A percentile compares a stretch with the other conserved stretches of the same genome.
These are phyloP conservation scores for Oryctes rhinoceros DNA, from an alignment of 1,140 invertebrate genomes.

Conservation along the genomic window DNA sequence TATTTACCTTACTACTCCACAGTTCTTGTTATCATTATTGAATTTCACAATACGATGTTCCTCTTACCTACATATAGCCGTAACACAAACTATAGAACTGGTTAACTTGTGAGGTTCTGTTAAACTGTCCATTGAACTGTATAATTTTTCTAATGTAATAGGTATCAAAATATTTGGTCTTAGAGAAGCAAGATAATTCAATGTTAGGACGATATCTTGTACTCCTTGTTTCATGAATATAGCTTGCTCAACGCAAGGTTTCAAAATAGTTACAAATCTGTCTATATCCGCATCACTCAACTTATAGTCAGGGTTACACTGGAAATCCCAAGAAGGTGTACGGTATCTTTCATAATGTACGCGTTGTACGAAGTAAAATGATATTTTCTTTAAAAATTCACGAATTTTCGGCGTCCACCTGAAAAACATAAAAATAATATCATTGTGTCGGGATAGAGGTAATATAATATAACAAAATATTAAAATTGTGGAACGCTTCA, in stretches of 20 bases:
- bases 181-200: slow-evolving; percentile 80
- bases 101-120: slow-evolving; percentile 89
- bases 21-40: neutral
- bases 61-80: slow-evolving; percentile 71
- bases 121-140: slow-evolving; percentile 80
- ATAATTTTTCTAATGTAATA: slow-evolving; percentile 80
- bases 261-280: slow-evolving; percentile 75
- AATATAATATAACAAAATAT: no score
- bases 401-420: slow-evolving; percentile 75
- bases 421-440: slow-evolving; percentile 12
- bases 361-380: slow-evolving; percentile 67
- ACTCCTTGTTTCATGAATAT: slow-evolving; percentile 80
- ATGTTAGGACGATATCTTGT: slow-evolving; percentile 71
- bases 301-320: slow-evolving; percentile 72
- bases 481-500: no score
- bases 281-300: slow-evolving; percentile 85
- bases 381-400: slow-evolving; percentile 70
- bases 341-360: slow-evolving; percentile 73
- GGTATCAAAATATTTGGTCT: slow-evolving; percentile 86
- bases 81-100: slow-evolving; percentile 79
- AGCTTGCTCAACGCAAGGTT: slow-evolving; percentile 63
- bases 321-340: slow-evolving; percentile 72
- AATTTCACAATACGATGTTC: neutral
- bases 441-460: no score
- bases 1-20: no score